Base-by-base conservation (phyloP, 2,888 invertebrate genomes). In the Anagyrus pseudococci region DNA sequence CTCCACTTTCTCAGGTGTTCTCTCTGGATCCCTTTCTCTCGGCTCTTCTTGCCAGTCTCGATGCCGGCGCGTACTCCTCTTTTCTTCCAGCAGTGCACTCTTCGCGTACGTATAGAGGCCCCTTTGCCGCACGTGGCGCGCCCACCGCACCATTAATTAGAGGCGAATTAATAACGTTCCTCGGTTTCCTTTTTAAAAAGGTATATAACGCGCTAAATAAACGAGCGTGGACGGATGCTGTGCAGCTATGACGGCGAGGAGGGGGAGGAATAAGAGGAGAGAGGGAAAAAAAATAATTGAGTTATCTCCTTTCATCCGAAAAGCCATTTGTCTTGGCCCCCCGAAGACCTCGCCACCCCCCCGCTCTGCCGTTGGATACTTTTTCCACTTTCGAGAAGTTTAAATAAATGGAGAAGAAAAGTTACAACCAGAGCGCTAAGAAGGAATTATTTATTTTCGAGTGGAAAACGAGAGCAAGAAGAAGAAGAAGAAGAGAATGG, bases 141-240 rank as follows among this genome's bases (percentile, higher is more conserved):
- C 4, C 7, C 33, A 10, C 33, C 17, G 19, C 20, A 64, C 69
- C 75, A 77, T 77, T 76, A 76, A 77, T 77, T 75, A 77, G 72
- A 68, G 68, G 68, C 62, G 70, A 77, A 76, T 74, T 73, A 73
- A 71, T 73, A 67, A 69, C 68, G 55, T 63, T 20, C 20, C 8
- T 23, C 25, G n/a, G 19, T 29, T 53, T 62, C 20, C 37, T 43
- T 56, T n/a, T 52, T 44, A n/a, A 43, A 58, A 62, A 25, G 49
- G 53, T n/a, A n/a, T n/a, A n/a, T n/a, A n/a, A 62, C 41, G 54
- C 43, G 43, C 33, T 13, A 50, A 59, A 54, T 53, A 41, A 25
- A 52, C 23, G 33, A 37, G 33, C 33, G 4, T 2, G 8, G n/a
- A n/a, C n/a, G n/a, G n/a, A n/a, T n/a, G n/a, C 33, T 2, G 15